These are phyloP conservation scores for Megaptera novaeangliae DNA, from an alignment of 2,113 vertebrate species.

Conservation along the genomic window DNA sequence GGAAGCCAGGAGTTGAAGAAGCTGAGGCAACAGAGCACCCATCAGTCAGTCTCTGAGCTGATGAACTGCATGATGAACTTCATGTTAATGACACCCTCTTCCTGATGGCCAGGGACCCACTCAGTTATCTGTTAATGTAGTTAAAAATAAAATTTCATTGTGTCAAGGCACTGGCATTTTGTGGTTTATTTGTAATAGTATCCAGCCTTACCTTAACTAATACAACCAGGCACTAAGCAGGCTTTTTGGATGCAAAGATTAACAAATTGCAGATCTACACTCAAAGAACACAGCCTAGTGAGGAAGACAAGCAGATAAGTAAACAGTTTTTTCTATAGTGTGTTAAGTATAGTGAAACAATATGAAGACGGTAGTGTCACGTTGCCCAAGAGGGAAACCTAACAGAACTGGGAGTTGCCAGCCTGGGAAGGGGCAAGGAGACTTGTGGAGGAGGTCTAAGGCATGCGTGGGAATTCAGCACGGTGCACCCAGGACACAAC, in stretches of 20 bases:
- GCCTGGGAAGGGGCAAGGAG: background rate
- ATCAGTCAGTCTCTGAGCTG: background rate
- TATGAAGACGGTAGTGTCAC: background rate
- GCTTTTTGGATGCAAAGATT: background rate
- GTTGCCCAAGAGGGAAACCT: background rate
- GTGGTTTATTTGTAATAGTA: background rate
- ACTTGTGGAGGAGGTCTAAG: background rate
- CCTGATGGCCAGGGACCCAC: background rate
- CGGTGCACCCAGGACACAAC: background rate
- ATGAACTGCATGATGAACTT: accelerated
- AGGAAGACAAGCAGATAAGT: background rate
- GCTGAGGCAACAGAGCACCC: background rate
- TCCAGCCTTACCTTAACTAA: background rate
- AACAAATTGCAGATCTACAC: background rate
- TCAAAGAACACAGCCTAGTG: background rate
- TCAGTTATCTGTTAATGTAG: background rate
- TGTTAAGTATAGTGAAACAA: no score
- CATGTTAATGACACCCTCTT: background rate
- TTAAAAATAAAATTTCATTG: background rate
- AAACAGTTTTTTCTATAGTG: no score
- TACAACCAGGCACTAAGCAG: no score
- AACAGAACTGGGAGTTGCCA: background rate
- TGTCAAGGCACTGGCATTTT: background rate
- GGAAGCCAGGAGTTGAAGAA: no score
- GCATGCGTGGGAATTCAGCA: background rate